phyloP scores from a whole-genome alignment of 2,113 vertebrate species.

The Numenius arquata region DNA sequence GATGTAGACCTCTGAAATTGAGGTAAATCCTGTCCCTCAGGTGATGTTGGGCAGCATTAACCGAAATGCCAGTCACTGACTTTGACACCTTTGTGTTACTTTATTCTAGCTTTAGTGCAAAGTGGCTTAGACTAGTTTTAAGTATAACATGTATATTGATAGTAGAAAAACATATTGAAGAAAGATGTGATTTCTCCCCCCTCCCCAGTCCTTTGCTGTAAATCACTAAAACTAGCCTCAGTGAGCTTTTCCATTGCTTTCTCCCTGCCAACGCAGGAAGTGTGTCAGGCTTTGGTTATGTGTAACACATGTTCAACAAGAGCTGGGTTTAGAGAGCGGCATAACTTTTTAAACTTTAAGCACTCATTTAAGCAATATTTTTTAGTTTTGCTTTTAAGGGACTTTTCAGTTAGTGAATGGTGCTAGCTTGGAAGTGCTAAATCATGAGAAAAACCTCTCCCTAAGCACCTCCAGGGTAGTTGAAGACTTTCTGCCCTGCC shows the following conservation, averaged over 20 bases:
- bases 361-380: neutral
- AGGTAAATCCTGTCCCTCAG: neutral
- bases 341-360: neutral
- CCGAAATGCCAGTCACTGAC: neutral
- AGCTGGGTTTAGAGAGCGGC: neutral
- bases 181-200: conserved; percentile 23
- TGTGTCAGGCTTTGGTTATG: conserved; percentile 52
- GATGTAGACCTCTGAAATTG: neutral
- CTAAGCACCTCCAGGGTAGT: neutral
- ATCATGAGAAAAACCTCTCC: neutral
- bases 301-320: conserved; percentile 58
- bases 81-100: neutral
- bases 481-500: neutral
- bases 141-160: neutral
- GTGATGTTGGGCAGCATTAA: neutral
- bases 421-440: conserved; percentile 12
- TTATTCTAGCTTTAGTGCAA: neutral
- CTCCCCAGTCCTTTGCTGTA: neutral
- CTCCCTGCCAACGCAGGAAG: conserved; percentile 59
- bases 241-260: conserved; percentile 44
- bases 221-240: conserved; percentile 46
- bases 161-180: conserved; percentile 55
- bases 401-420: neutral
- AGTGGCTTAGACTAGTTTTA: neutral
- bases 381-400: neutral